Base-by-base conservation (phyloP, 2,113 vertebrate genomes). In the Heterochromis multidens region DNA sequence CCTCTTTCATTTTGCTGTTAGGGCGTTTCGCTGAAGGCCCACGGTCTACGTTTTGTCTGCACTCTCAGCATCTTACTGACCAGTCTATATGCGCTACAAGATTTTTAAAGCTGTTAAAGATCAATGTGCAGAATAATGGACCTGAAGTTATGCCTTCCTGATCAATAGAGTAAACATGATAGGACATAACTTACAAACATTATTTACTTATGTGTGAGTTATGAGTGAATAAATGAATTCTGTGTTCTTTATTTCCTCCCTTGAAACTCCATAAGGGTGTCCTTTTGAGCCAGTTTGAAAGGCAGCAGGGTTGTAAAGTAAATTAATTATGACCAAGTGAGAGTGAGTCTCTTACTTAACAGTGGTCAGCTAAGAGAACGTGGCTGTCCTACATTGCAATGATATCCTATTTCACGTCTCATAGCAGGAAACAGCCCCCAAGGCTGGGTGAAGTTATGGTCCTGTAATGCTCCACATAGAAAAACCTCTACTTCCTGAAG, bases 251-350 rank as follows among this genome's bases (percentile, higher is more conserved):
- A 1, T 79, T 65, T 46, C 29, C 5, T 9, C 72, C n/a, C 78
- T 78, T 54, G 82, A 3, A 31, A 14, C 57, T 65, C 37, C 49
- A 23, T 27, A 40, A 23, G 56, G 79, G 63, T 80, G 74, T 67
- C 82, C 49, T 16, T 77, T 78, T 91, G 23, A 90, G 85, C 91
- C 61, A 87, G 43, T 88, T 57, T 86, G 85, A 65, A 89, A 88
- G 61, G 54, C 74, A 14, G 40, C 62, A 61, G 86, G 46, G 84
- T 78, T 91, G 57, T 74, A 17, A 54, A 74, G 58, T 91, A 52
- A 92, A 92, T 94, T 79, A 93, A 92, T 92, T 23, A 94, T 91
- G 91, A 88, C 67, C 72, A 88, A 89, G 91, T 91, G 85, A 93
- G 89, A 88, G 86, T 91, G 84, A 87, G 59, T 87, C 33, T 89